These are phyloP conservation scores for Sphaerodactylus townsendi DNA, from an alignment of 2,113 vertebrate genomes.

Conservation along the genomic window DNA sequence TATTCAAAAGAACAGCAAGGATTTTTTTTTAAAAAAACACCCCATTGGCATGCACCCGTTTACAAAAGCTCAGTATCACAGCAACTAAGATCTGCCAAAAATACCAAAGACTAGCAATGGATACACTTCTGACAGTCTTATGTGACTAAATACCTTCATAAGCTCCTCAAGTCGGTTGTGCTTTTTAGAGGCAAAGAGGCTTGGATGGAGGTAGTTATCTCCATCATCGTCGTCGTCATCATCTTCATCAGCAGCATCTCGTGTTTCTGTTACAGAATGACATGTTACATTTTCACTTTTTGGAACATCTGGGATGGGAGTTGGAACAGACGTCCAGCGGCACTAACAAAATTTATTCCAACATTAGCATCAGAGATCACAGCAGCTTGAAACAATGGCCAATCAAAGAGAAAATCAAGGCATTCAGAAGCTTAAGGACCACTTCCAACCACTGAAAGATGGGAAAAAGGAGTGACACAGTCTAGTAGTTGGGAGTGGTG, in stretches of 20 bases:
- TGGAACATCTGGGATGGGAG: background rate
- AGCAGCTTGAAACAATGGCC: too few species aligned
- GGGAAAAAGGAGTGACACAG: too few species aligned
- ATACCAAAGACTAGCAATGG: background rate
- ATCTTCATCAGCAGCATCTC: slow-evolving; percentile 62
- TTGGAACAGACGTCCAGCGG: background rate
- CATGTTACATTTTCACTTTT: background rate
- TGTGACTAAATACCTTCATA: slow-evolving; percentile 76
- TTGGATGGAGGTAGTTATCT: slow-evolving; percentile 92
- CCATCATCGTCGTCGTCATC: slow-evolving; percentile 82
- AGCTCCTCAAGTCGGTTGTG: slow-evolving; percentile 91
- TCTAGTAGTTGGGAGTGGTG: too few species aligned
- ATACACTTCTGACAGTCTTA: background rate
- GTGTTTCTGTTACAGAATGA: slow-evolving; percentile 56
- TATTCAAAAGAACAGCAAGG: background rate
- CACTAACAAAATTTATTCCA: too few species aligned
- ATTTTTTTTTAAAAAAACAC: too few species aligned
- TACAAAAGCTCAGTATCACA: too few species aligned
- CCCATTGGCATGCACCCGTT: too few species aligned
- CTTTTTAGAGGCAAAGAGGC: slow-evolving; percentile 93
- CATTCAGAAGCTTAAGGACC: too few species aligned
- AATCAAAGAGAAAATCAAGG: too few species aligned
- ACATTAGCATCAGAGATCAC: too few species aligned
- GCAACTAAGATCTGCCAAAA: background rate
- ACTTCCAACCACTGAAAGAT: too few species aligned